A percentile compares a stretch with the other conserved stretches of the same genome.
Conservation (phyloP, 2,113 vertebrate genomes). For the Gallinago jamesoni region DNA sequence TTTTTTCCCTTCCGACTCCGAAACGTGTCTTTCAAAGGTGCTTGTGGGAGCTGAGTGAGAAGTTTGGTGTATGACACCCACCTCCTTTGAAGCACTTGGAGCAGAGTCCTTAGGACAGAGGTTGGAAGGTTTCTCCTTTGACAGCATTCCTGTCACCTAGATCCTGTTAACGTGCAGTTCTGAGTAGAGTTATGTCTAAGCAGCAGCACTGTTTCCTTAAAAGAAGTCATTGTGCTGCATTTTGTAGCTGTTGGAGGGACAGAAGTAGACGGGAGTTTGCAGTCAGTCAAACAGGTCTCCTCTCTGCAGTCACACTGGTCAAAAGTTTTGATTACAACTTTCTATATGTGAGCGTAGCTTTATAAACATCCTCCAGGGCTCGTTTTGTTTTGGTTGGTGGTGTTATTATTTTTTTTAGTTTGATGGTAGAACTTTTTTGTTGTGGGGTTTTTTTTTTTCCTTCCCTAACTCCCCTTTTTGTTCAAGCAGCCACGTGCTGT, state of each 20-base stretch:
- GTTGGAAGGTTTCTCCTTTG: neutral
- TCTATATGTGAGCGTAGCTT: neutral
- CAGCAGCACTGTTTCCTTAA: neutral
- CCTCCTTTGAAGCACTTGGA: neutral
- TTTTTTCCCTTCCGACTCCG: neutral
- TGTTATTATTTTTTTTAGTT: too few relatives aligned
- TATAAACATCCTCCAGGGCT: neutral
- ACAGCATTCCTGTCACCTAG: neutral
- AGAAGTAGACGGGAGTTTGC: neutral
- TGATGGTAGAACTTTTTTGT: too few relatives aligned
- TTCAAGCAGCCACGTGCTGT: neutral
- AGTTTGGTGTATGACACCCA: neutral
- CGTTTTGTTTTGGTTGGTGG: neutral
- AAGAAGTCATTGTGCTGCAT: neutral
- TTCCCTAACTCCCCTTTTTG: neutral
- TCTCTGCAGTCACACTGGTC: neutral
- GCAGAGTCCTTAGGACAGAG: neutral
- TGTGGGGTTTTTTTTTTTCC: neutral
- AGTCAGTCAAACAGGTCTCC: neutral
- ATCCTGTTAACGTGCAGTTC: rapidly evolving
- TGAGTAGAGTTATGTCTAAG: too few relatives aligned
- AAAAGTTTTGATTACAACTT: neutral
- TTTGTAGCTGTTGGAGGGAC: neutral
- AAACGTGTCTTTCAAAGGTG: neutral
- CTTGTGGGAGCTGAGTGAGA: neutral